phyloP scores from a whole-genome alignment of 1,140 invertebrate genomes.

The Zaprionus gabonicus region DNA sequence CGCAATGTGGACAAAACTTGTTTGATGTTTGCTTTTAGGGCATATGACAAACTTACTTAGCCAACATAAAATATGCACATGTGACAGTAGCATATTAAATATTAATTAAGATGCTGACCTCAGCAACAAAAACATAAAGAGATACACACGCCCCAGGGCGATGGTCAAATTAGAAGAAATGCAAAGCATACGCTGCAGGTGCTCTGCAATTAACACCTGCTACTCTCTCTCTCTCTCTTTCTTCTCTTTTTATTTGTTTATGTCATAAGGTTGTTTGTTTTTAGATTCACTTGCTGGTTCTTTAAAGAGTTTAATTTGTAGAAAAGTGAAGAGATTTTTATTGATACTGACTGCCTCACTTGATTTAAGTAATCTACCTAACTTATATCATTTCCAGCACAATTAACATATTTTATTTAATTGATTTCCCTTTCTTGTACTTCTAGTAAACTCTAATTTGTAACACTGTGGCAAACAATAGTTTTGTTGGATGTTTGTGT shows the following conservation, averaged over 20 bases:
- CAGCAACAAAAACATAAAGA: neutral
- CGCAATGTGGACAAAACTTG: slow-evolving; percentile 47
- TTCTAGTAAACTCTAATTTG: neutral
- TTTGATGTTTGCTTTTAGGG: slow-evolving; percentile 48
- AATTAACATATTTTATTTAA: no score
- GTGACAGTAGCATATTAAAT: slow-evolving; percentile 25
- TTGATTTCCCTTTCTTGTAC: neutral
- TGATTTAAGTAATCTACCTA: no score
- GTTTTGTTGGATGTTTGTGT: no score
- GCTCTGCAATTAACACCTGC: slow-evolving; percentile 1
- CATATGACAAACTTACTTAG: slow-evolving; percentile 45
- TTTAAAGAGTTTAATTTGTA: no score
- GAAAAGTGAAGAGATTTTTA: no score
- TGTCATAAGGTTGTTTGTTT: neutral
- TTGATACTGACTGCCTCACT: no score
- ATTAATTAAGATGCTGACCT: slow-evolving; percentile 29
- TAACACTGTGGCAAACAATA: no score
- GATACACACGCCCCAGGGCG: neutral
- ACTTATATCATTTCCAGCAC: no score
- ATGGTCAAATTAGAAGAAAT: neutral
- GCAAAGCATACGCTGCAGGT: neutral
- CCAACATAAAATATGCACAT: slow-evolving; percentile 48
- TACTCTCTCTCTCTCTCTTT: neutral
- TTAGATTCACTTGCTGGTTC: neutral
- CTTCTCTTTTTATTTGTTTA: neutral